Percentiles rank a stretch among this genome's conserved stretches.
phyloP scores from a whole-genome alignment of 2,888 invertebrate species.

The Oligia strigilis region DNA sequence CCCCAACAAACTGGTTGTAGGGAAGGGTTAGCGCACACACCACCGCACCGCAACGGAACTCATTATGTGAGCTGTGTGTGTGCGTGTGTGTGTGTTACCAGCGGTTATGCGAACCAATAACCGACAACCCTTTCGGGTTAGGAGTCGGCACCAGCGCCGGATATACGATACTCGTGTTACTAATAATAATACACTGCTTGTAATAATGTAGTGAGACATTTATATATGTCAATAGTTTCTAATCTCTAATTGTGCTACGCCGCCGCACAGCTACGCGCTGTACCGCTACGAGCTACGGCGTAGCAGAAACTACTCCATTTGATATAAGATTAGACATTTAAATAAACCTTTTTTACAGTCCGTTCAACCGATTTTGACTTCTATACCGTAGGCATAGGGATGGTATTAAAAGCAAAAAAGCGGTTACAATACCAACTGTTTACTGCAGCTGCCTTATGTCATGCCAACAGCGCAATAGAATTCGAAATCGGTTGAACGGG shows the following conservation, averaged over 20 bases:
- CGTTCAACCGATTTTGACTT: no score
- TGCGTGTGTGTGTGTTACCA: constrained; percentile 54
- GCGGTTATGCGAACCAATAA: constrained; percentile 76
- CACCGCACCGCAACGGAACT: constrained; percentile 55
- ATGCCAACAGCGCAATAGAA: no score
- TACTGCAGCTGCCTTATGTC: no score
- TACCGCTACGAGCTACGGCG: constrained; percentile 2
- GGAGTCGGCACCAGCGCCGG: constrained; percentile 54
- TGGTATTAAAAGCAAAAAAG: no score
- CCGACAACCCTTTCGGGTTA: constrained; percentile 78
- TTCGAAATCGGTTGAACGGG: no score
- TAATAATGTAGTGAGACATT: background rate
- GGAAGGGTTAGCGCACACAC: constrained; percentile 79
- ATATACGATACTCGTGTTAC: constrained; percentile 27
- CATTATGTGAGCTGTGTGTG: constrained; percentile 52
- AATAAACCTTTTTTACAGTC: no score
- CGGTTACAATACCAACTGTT: no score
- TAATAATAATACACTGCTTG: constrained; percentile 2
- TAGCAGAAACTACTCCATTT: background rate
- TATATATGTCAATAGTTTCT: no score
- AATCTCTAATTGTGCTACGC: background rate
- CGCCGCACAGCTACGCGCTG: background rate
- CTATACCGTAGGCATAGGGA: no score
- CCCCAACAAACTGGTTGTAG: constrained; percentile 78
- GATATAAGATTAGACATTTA: no score